A percentile compares a stretch with the other conserved stretches of the same genome.
These are phyloP conservation scores for Caenorhabditis zanzibari DNA, from an alignment of 2,888 invertebrate genomes.

Conservation along the genomic window DNA sequence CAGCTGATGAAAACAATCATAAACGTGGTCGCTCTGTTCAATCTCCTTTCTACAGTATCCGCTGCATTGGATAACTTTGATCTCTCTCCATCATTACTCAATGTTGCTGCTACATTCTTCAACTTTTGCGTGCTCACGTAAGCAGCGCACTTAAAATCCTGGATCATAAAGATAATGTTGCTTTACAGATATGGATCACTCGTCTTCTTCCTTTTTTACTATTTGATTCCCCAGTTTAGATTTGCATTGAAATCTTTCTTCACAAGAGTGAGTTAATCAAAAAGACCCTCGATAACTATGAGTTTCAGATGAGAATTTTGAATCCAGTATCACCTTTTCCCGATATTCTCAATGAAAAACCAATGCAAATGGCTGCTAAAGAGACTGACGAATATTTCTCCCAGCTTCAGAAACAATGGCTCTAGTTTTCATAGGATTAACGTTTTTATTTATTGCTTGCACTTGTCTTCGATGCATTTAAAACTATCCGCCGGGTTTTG, in stretches of 20 bases:
- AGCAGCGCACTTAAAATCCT: background rate
- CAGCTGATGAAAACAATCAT: conserved; percentile 65
- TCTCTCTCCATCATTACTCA: conserved; percentile 33
- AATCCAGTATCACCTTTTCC: conserved; percentile 50
- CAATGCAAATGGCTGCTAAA: conserved; percentile 39
- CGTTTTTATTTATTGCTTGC: conserved; percentile 6
- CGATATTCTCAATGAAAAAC: conserved; percentile 35
- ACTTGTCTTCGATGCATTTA: conserved; percentile 4
- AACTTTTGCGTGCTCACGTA: conserved; percentile 63
- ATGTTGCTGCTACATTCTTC: conserved; percentile 60
- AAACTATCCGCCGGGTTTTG: background rate
- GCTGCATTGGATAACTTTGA: conserved; percentile 66
- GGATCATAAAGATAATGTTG: background rate
- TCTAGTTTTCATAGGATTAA: conserved; percentile 13
- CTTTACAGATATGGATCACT: conserved; percentile 61
- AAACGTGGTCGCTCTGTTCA: conserved; percentile 63
- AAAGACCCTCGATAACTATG: too few relatives aligned
- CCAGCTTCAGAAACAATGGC: conserved; percentile 64
- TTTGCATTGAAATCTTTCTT: conserved; percentile 32
- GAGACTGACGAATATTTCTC: conserved; percentile 61
- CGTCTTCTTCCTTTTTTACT: conserved; percentile 54
- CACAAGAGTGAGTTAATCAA: conserved; percentile 19
- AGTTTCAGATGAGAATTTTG: conserved; percentile 41
- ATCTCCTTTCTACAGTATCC: conserved; percentile 58
- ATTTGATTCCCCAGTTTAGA: conserved; percentile 50